Percentiles rank a stretch among this genome's conserved stretches.
Conservation (phyloP, 2,888 invertebrate genomes). For the Chloroclystis v-ata region DNA sequence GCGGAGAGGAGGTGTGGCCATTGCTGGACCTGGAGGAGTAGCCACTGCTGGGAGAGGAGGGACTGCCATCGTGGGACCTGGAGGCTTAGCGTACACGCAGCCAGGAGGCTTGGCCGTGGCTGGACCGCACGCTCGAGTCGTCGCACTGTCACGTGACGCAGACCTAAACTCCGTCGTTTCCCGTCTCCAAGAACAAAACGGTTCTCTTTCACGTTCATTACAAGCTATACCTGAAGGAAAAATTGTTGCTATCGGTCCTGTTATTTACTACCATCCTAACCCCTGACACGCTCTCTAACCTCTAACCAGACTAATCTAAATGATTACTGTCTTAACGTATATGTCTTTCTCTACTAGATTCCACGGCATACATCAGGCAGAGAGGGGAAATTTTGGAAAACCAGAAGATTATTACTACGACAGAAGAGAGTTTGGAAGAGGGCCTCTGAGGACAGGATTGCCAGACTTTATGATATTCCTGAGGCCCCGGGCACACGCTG, state of each 20-base stretch:
- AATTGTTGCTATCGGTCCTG: slow-evolving; percentile 85
- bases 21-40: slow-evolving; percentile 89
- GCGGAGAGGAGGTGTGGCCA: slow-evolving; percentile 86
- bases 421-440: slow-evolving; percentile 48
- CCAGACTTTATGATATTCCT: slow-evolving; percentile 57
- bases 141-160: slow-evolving; percentile 80
- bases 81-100: slow-evolving; percentile 86
- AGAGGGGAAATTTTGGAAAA: slow-evolving; percentile 33
- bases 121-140: slow-evolving; percentile 84
- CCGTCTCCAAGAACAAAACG: slow-evolving; percentile 58
- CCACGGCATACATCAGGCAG: slow-evolving; percentile 43
- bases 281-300: slow-evolving; percentile 45
- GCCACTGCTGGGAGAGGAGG: slow-evolving; percentile 89
- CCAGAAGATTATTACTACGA: slow-evolving; percentile 53
- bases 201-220: slow-evolving; percentile 58
- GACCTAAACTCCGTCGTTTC: slow-evolving; percentile 78
- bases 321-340: slow-evolving; percentile 33
- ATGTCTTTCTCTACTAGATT: slow-evolving; percentile 63
- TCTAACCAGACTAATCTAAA: slow-evolving; percentile 26
- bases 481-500: slow-evolving; percentile 82
- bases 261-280: slow-evolving; percentile 81
- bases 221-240: slow-evolving; percentile 80
- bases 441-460: slow-evolving; percentile 35
- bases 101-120: slow-evolving; percentile 87
- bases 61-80: slow-evolving; percentile 88